Conservation (phyloP, 2,888 invertebrate species). For the Hybos culiciformis region DNA sequence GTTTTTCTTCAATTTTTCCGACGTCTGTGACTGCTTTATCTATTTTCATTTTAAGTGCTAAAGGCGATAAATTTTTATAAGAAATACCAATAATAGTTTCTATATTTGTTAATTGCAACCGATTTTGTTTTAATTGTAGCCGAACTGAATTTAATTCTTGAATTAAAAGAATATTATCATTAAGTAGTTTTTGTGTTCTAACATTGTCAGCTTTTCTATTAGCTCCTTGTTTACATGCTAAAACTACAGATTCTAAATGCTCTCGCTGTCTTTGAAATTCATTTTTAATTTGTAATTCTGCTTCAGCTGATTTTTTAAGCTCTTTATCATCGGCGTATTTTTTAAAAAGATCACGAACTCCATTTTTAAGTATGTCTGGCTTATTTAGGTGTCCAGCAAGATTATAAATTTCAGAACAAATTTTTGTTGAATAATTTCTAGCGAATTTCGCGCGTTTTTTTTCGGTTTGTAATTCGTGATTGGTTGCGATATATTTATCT, state of each 20-base stretch:
- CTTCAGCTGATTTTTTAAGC: constrained; percentile 49
- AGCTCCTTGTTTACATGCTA: constrained; percentile 18
- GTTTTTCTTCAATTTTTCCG: constrained; percentile 29
- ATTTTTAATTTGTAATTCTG: constrained; percentile 56
- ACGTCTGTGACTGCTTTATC: constrained; percentile 44
- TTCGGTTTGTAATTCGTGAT: constrained; percentile 56
- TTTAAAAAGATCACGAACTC: constrained; percentile 26
- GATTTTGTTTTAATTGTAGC: constrained; percentile 49
- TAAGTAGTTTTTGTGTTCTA: constrained; percentile 40
- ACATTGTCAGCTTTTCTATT: not conserved
- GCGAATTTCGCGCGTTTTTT: constrained; percentile 45
- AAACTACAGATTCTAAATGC: constrained; percentile 49
- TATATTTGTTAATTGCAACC: constrained; percentile 53
- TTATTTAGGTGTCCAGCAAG: constrained; percentile 68
- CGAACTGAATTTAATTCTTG: constrained; percentile 60
- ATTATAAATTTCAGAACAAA: constrained; percentile 69
- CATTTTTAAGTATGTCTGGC: constrained; percentile 35
- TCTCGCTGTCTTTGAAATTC: constrained; percentile 70
- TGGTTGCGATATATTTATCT: constrained; percentile 61
- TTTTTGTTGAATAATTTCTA: constrained; percentile 52
- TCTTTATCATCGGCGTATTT: constrained; percentile 58
- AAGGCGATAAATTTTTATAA: constrained; percentile 42
- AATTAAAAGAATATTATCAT: constrained; percentile 60
- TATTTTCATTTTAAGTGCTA: constrained; percentile 48
- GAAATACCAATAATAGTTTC: constrained; percentile 53